Conservation (phyloP, 2,888 invertebrate genomes). For the Rhogogaster chlorosoma region DNA sequence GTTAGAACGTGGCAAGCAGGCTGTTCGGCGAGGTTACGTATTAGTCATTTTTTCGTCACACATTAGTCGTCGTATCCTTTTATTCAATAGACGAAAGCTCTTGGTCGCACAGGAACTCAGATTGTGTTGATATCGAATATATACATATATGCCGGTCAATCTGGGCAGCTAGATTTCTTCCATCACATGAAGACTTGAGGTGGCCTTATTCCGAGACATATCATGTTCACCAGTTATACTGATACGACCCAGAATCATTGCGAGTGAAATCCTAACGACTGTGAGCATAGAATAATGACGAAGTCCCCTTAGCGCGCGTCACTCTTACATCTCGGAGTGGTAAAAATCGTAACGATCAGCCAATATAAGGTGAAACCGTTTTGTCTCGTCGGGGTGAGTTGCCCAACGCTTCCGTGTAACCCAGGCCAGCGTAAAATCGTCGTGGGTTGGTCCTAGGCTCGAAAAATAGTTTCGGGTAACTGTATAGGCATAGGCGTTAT, state of each 20-base stretch:
- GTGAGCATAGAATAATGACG: not conserved
- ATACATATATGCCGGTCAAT: not conserved
- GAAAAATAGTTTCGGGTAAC: not conserved
- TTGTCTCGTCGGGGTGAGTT: not conserved
- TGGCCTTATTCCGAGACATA: constrained; percentile 18
- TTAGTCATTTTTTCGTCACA: not conserved
- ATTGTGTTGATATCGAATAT: not conserved
- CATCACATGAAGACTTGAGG: not conserved
- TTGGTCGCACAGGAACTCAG: not conserved
- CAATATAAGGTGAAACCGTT: not conserved
- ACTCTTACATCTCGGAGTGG: not conserved
- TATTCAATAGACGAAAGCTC: not conserved
- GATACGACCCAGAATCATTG: not conserved
- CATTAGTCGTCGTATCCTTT: not conserved
- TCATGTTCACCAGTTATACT: not conserved
- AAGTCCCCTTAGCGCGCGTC: not conserved
- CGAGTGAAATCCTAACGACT: not conserved
- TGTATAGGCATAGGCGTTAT: not conserved
- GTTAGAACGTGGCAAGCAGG: not conserved
- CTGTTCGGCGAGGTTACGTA: no score
- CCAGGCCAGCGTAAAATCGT: not conserved
- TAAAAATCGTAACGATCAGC: not conserved
- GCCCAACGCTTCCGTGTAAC: not conserved
- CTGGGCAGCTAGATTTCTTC: not conserved
- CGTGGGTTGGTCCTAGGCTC: not conserved